phyloP scores from a whole-genome alignment of 2,888 invertebrate genomes.

The Drosophila formosana region DNA sequence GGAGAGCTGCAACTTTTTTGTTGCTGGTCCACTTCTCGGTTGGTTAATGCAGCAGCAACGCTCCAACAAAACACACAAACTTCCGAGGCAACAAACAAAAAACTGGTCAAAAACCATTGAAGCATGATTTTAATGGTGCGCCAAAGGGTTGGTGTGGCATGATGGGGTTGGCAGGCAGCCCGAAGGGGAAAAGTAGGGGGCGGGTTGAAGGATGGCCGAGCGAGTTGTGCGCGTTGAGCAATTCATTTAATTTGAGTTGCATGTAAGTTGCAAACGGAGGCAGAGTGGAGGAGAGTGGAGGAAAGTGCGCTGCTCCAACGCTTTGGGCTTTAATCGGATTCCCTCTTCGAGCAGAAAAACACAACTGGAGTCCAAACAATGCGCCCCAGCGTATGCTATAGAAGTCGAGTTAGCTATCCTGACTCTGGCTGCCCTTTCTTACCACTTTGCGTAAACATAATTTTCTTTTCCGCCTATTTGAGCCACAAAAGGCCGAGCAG shows the following conservation, averaged over 20 bases:
- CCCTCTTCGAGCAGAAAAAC: not conserved
- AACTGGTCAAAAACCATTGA: slow-evolving; percentile 78
- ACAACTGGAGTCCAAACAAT: slow-evolving; percentile 41
- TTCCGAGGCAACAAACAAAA: slow-evolving; percentile 54
- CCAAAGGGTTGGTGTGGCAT: slow-evolving; percentile 25
- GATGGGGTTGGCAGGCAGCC: not conserved
- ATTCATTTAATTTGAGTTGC: slow-evolving; percentile 80
- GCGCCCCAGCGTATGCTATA: slow-evolving; percentile 41
- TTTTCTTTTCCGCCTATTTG: slow-evolving; percentile 81
- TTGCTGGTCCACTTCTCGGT: slow-evolving; percentile 46
- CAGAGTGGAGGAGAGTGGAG: slow-evolving; percentile 5
- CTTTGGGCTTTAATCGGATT: slow-evolving; percentile 49
- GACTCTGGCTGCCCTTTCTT: slow-evolving; percentile 37
- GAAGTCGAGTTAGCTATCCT: slow-evolving; percentile 23
- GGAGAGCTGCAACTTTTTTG: slow-evolving; percentile 34
- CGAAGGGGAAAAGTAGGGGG: slow-evolving; percentile 22
- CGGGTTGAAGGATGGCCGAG: not conserved
- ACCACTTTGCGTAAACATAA: slow-evolving; percentile 74
- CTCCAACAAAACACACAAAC: slow-evolving; percentile 53
- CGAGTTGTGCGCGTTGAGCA: slow-evolving; percentile 55
- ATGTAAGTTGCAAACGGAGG: slow-evolving; percentile 44
- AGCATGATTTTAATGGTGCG: slow-evolving; percentile 72
- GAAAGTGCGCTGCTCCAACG: slow-evolving; percentile 22
- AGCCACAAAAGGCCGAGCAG: slow-evolving; percentile 59
- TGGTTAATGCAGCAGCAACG: slow-evolving; percentile 39